phyloP scores from a whole-genome alignment of 2,113 vertebrate genomes.

The Circaetus gallicus region DNA sequence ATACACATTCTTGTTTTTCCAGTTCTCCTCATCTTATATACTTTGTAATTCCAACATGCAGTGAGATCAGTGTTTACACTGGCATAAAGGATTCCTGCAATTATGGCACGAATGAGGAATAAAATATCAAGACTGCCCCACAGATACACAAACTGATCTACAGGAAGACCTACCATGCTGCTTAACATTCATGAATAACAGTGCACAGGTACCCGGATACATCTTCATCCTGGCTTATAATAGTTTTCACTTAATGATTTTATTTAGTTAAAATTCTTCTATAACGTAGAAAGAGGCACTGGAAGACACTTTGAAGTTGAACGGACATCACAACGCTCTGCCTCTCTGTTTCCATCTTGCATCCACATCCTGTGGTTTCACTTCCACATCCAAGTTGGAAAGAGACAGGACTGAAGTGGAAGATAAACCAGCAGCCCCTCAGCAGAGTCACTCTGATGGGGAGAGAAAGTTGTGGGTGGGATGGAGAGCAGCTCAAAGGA shows the following conservation, averaged over 20 bases:
- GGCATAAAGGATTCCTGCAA: background rate
- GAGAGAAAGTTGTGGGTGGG: background rate
- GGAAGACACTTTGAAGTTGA: background rate
- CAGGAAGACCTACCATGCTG: background rate
- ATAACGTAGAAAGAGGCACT: background rate
- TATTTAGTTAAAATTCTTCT: background rate
- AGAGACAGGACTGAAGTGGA: background rate
- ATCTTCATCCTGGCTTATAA: background rate
- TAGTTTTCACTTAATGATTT: background rate
- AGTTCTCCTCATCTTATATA: background rate
- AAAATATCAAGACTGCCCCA: background rate
- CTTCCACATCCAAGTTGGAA: background rate
- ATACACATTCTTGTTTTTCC: slow-evolving; percentile 13
- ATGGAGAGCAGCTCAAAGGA: background rate
- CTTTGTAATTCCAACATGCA: background rate
- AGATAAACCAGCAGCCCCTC: background rate
- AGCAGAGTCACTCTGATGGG: background rate
- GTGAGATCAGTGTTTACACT: slow-evolving; percentile 24
- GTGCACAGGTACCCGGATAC: background rate
- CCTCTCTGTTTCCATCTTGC: background rate
- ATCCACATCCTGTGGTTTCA: background rate
- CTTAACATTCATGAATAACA: background rate
- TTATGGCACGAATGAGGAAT: background rate
- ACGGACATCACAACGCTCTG: background rate
- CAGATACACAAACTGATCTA: background rate